These are phyloP conservation scores for Nicator chloris DNA, from an alignment of 2,113 vertebrate genomes.

Conservation along the genomic window DNA sequence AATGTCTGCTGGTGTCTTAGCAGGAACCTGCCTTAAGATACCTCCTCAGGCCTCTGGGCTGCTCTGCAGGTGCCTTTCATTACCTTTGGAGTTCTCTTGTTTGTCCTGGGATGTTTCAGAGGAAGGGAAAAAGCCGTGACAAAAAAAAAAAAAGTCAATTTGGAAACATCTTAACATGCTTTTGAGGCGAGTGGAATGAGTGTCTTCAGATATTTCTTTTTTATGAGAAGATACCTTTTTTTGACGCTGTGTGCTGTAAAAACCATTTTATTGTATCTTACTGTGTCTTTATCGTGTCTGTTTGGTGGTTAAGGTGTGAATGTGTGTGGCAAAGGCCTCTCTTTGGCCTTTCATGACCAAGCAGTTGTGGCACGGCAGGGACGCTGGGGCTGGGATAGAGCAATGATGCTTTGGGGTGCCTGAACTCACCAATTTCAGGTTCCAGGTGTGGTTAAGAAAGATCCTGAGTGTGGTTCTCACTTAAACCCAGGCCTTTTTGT, in stretches of 20 bases:
- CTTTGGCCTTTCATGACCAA: neutral
- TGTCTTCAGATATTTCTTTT: neutral
- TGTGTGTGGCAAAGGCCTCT: neutral
- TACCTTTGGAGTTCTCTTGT: rapidly evolving
- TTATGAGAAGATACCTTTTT: rapidly evolving
- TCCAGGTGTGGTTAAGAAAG: neutral
- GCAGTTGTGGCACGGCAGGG: neutral
- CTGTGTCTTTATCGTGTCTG: rapidly evolving
- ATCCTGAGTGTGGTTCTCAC: neutral
- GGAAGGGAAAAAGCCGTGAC: neutral
- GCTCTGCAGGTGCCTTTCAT: neutral
- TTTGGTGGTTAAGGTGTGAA: neutral
- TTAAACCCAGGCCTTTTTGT: rapidly evolving
- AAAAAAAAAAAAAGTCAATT: neutral
- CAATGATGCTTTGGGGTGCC: neutral
- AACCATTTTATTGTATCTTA: rapidly evolving
- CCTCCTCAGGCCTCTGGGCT: neutral
- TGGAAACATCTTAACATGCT: neutral
- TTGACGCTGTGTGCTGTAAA: neutral
- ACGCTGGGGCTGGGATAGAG: neutral
- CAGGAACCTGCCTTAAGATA: neutral
- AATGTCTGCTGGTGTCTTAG: neutral
- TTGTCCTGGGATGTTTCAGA: neutral
- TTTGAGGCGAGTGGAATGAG: neutral
- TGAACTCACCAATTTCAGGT: neutral